These are phyloP conservation scores for Mya arenaria DNA, from an alignment of 1,140 invertebrate genomes.

Conservation along the genomic window DNA sequence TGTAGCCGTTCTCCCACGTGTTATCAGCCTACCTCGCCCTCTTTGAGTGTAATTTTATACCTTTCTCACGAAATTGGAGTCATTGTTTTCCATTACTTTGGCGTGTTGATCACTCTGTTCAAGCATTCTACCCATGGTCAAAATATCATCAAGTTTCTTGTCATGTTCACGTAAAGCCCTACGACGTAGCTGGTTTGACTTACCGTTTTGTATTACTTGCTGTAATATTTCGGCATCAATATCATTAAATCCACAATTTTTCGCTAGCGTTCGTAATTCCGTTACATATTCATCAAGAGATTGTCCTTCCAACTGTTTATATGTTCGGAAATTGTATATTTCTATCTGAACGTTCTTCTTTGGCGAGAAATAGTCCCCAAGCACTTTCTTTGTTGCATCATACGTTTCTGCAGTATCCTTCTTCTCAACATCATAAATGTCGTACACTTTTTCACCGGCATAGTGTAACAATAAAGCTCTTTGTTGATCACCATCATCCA, in stretches of 20 bases:
- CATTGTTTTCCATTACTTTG: no score
- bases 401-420: constrained; percentile 47
- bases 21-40: constrained; percentile 47
- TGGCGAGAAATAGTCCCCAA: constrained; percentile 76
- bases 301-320: constrained; percentile 47
- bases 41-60: constrained; percentile 46
- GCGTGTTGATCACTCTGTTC: constrained; percentile 35
- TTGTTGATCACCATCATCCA: no score
- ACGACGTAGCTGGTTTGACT: constrained; percentile 39
- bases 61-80: background rate
- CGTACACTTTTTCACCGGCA: no score
- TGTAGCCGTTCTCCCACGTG: no score
- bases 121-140: constrained; percentile 37
- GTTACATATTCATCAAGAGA: constrained; percentile 54
- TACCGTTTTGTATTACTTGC: constrained; percentile 55
- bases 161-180: constrained; percentile 38
- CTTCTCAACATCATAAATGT: constrained; percentile 47
- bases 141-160: constrained; percentile 38
- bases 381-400: constrained; percentile 15
- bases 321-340: constrained; percentile 43
- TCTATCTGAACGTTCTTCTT: constrained; percentile 52
- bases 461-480: no score
- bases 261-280: constrained; percentile 37
- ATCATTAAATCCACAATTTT: constrained; percentile 46
- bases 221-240: constrained; percentile 50